Evolutionary conservation across 2,113 vertebrate species (phyloP).

Genomic region (Excalfactoria chinensis): DNA sequence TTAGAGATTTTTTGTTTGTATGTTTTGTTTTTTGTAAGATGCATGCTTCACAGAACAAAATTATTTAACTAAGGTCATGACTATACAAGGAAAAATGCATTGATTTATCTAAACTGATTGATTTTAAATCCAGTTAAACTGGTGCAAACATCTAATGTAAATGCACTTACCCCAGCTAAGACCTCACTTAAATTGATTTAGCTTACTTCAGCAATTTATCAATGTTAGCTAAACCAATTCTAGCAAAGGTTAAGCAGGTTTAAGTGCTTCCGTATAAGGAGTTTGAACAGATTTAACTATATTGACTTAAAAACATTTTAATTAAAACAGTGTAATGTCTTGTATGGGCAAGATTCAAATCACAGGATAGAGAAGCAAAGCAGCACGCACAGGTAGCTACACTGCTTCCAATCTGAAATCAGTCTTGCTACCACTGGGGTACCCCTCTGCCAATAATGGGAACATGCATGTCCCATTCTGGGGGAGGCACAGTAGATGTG

Average conservation of each 20-base stretch:
- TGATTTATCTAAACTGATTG: slow-evolving; percentile 50
- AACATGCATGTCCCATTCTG: not conserved
- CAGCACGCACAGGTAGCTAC: not conserved
- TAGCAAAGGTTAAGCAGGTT: slow-evolving; percentile 63
- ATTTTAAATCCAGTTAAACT: slow-evolving; percentile 62
- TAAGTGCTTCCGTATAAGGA: slow-evolving; percentile 45
- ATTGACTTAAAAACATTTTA: slow-evolving; percentile 58
- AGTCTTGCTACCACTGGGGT: not conserved
- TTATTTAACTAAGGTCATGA: slow-evolving; percentile 45
- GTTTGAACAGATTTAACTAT: slow-evolving; percentile 39
- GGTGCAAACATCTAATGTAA: slow-evolving; percentile 56
- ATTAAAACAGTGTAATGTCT: slow-evolving; percentile 35
- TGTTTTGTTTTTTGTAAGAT: not conserved
- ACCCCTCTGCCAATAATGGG: not conserved
- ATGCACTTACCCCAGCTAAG: slow-evolving; percentile 55
- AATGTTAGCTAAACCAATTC: slow-evolving; percentile 51
- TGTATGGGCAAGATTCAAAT: not conserved
- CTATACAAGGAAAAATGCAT: slow-evolving; percentile 42
- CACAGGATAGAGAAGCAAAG: not conserved
- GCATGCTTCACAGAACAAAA: not conserved
- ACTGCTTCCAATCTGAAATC: not conserved
- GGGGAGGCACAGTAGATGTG: not conserved
- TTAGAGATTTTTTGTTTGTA: not conserved
- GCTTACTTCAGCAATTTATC: slow-evolving; percentile 68
- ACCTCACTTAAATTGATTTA: slow-evolving; percentile 62